Conservation (phyloP, 2,113 vertebrate species). For the Forbesichthys papilliferus region DNA sequence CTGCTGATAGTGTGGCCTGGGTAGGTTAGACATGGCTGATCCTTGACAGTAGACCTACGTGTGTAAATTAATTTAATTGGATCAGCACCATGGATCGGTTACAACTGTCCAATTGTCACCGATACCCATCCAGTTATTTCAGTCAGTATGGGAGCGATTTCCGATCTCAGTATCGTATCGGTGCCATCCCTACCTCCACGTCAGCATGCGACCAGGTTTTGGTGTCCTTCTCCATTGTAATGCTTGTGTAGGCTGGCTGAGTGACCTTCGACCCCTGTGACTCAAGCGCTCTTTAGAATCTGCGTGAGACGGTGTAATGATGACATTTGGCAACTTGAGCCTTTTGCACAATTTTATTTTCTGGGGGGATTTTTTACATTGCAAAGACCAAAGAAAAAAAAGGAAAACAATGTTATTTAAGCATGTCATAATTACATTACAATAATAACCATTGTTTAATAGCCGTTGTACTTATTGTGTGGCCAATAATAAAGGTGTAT, state of each 20-base stretch:
- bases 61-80: too few species aligned
- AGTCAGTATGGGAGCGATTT: too few species aligned
- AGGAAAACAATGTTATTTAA: conserved; percentile 67
- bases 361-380: conserved; percentile 26
- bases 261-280: conserved; percentile 27
- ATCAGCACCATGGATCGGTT: too few species aligned
- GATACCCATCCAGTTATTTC: too few species aligned
- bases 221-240: conserved; percentile 37
- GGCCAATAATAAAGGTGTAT: conserved; percentile 68
- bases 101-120: too few species aligned
- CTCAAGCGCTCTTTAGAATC: conserved; percentile 20
- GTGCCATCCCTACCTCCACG: conserved; percentile 17
- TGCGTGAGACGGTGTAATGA: conserved; percentile 24
- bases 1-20: too few species aligned
- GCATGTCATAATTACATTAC: conserved; percentile 70
- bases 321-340: conserved; percentile 29
- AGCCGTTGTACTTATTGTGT: conserved; percentile 59
- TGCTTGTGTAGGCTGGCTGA: conserved; percentile 44
- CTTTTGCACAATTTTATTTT: conserved; percentile 37
- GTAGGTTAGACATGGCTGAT: too few species aligned
- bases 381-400: conserved; percentile 51
- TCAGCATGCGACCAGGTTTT: conserved; percentile 41
- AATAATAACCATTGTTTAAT: conserved; percentile 62
- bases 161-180: too few species aligned
- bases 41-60: too few species aligned